Base-by-base conservation (phyloP, 2,113 vertebrate species). In the Aphyosemion australe region DNA sequence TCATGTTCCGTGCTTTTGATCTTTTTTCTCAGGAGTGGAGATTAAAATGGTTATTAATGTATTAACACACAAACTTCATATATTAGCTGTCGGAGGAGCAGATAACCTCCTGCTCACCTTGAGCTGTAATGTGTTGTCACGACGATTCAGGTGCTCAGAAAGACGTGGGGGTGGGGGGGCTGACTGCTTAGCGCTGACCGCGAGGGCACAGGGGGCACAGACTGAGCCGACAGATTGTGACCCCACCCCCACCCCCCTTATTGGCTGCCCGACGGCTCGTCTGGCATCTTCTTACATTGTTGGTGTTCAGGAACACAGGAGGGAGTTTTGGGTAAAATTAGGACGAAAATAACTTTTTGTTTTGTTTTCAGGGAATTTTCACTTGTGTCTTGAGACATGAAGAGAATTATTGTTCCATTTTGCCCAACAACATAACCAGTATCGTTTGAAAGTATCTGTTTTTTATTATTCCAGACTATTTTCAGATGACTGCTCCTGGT, bases 61-160 rank as follows among this genome's bases (percentile, higher is more conserved):
- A 32, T 32, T 5, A 32, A 32, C 32, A 32, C 32, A 37, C 2
- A 7, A 1, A 37, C 34, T 37, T 37, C 9, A 37, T 37, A 8
- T 5, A 37, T 37, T 64, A 69, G 51, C 71, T 84, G 88, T 91
- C 86, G 86, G 69, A 77, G 69, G 70, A 75, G 59, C n/a, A 53
- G 84, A 82, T 83, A 85, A 91, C 88, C 81, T 88, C 75, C 65
- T 52, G 73, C 67, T 91, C 78, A 90, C 91, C 91, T 93, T 92
- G 84, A 89, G 82, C 81, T 80, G 63, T 85, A 86, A 83, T 78
- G 43, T 80, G 80, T 87, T 80, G 74, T 81, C 81, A 72, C 49
- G 37, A 34, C 61, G 34, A 70, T 80, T 88, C 80, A 84, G 77
- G 75, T 88, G 69, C 76, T 73, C 51, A 58, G 53, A 26, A 26